Evolutionary conservation across 92 coral and sea anemone genomes (phyloP).

Genomic region (Siderastrea radians): DNA sequence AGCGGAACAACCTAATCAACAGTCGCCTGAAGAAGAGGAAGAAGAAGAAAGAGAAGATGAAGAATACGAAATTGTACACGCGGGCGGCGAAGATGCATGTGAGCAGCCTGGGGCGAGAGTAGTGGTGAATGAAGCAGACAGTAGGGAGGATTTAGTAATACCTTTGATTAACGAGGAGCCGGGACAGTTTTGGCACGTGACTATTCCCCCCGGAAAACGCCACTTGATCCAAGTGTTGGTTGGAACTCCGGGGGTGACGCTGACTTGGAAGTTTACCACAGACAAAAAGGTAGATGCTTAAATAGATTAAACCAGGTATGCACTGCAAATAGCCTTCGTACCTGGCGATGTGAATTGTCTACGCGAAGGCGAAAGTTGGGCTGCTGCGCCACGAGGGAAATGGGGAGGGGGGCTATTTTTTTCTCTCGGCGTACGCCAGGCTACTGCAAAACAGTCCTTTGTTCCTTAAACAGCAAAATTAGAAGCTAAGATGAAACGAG

Average conservation of each 20-base stretch:
- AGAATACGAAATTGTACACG: constrained; percentile 72
- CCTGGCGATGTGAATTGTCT: too few relatives aligned
- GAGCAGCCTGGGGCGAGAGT: constrained; percentile 56
- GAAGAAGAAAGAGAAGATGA: constrained; percentile 55
- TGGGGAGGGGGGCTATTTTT: too few relatives aligned
- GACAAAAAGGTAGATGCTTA: constrained; percentile 64
- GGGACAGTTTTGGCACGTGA: constrained; percentile 71
- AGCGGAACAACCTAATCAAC: constrained; percentile 1
- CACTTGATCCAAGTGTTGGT: constrained; percentile 77
- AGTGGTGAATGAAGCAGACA: constrained; percentile 58
- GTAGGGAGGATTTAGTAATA: constrained; percentile 65
- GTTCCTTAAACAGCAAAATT: too few relatives aligned
- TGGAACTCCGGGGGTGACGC: constrained; percentile 73
- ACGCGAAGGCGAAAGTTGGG: too few relatives aligned
- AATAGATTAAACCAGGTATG: background rate
- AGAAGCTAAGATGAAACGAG: too few relatives aligned
- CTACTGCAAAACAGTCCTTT: too few relatives aligned
- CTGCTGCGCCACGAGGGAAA: too few relatives aligned
- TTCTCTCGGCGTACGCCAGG: too few relatives aligned
- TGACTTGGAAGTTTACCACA: constrained; percentile 86
- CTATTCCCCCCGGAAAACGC: constrained; percentile 74
- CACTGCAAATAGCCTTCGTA: too few relatives aligned
- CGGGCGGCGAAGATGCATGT: constrained; percentile 51
- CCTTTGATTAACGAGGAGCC: constrained; percentile 76
- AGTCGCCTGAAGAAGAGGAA: constrained; percentile 13